Evolutionary conservation across 2,888 invertebrate species (phyloP).

Genomic region (Hoplodrina blanda): DNA sequence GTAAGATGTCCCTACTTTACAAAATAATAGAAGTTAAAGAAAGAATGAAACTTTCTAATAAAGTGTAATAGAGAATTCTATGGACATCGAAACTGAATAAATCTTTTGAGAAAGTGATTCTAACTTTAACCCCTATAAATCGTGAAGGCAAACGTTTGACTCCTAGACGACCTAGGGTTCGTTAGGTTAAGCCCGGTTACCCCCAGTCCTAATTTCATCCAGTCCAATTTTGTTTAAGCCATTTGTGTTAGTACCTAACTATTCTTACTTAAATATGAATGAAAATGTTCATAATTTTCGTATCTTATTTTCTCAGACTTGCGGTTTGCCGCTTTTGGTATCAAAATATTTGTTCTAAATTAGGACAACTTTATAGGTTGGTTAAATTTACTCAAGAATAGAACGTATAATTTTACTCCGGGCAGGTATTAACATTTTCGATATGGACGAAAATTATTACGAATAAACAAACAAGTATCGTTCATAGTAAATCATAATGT

Average conservation of each 20-base stretch:
- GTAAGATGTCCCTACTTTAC: slow-evolving; percentile 36
- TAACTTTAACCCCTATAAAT: slow-evolving; percentile 62
- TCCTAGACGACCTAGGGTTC: slow-evolving; percentile 60
- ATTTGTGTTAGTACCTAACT: slow-evolving; percentile 28
- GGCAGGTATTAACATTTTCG: slow-evolving; percentile 39
- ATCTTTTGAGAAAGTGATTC: slow-evolving; percentile 58
- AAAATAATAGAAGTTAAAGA: slow-evolving; percentile 47
- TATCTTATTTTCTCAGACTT: slow-evolving; percentile 38
- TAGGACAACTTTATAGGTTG: slow-evolving; percentile 39
- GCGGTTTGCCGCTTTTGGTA: slow-evolving; percentile 39
- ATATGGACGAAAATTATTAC: slow-evolving; percentile 27
- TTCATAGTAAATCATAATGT: slow-evolving; percentile 14
- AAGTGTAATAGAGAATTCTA: slow-evolving; percentile 56
- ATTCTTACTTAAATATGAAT: slow-evolving; percentile 42
- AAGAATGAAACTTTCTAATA: slow-evolving; percentile 52
- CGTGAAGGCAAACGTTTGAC: slow-evolving; percentile 57
- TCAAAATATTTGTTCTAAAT: slow-evolving; percentile 53
- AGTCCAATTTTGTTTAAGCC: slow-evolving; percentile 35
- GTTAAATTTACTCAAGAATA: slow-evolving; percentile 36
- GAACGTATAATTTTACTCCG: slow-evolving; percentile 34
- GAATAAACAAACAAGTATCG: slow-evolving; percentile 18
- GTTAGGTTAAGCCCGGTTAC: slow-evolving; percentile 49
- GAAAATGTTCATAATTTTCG: slow-evolving; percentile 40
- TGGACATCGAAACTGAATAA: slow-evolving; percentile 56
- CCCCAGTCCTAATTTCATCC: slow-evolving; percentile 43